Evolutionary conservation across 2,888 invertebrate species (phyloP).

Genomic region (Pheosia tremula): DNA sequence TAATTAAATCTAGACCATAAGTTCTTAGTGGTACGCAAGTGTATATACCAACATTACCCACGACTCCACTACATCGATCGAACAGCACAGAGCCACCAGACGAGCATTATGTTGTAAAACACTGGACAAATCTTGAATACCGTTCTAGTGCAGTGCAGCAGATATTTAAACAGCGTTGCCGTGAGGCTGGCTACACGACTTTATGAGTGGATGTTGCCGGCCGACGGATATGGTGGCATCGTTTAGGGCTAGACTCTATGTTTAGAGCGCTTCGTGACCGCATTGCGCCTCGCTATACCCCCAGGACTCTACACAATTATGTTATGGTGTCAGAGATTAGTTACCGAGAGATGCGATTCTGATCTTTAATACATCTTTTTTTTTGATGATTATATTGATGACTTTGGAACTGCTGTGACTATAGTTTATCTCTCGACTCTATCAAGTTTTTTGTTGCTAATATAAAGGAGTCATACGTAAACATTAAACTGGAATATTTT

Average conservation of each 20-base stretch:
- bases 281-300: slow-evolving; percentile 51
- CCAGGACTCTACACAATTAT: slow-evolving; percentile 74
- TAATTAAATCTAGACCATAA: too few species aligned
- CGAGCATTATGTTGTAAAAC: slow-evolving; percentile 33
- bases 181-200: slow-evolving; percentile 58
- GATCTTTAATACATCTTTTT: slow-evolving; percentile 58
- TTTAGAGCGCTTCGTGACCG: slow-evolving; percentile 78
- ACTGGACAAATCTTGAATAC: slow-evolving; percentile 41
- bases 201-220: slow-evolving; percentile 63
- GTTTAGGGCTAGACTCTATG: slow-evolving; percentile 76
- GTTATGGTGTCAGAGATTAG: slow-evolving; percentile 75
- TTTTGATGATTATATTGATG: slow-evolving; percentile 46
- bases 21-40: neutral
- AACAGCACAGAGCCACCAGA: slow-evolving; percentile 6
- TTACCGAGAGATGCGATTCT: slow-evolving; percentile 55
- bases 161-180: slow-evolving; percentile 39
- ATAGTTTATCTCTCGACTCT: neutral
- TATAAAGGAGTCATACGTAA: neutral
- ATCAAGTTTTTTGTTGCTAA: neutral
- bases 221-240: slow-evolving; percentile 79
- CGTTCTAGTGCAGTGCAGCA: slow-evolving; percentile 26
- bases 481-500: slow-evolving; percentile 3
- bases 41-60: neutral
- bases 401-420: neutral
- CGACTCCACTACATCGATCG: neutral